A percentile compares a stretch with the other conserved stretches of the same genome.
phyloP scores from a whole-genome alignment of 2,797 vertebrate genomes.

The Hyperoplus lanceolatus region DNA sequence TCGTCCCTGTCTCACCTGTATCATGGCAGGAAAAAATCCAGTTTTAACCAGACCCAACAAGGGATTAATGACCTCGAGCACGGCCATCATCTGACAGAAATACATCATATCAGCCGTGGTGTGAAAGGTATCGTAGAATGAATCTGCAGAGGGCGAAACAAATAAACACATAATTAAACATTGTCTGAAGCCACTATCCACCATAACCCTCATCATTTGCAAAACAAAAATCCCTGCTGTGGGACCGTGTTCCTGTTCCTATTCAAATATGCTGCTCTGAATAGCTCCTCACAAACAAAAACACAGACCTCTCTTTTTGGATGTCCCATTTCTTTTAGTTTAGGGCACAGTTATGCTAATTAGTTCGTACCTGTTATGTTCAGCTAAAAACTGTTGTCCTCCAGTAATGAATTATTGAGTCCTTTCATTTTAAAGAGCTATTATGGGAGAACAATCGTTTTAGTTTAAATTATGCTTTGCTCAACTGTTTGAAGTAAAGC shows the following conservation, averaged over 20 bases:
- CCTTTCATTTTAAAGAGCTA: constrained; percentile 14
- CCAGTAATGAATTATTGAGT: constrained; percentile 6
- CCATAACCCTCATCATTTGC: constrained; percentile 63
- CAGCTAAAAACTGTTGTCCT: neutral
- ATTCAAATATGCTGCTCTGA: constrained; percentile 68
- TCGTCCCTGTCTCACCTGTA: constrained; percentile 83
- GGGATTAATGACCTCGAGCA: constrained; percentile 92
- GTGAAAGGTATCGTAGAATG: constrained; percentile 95
- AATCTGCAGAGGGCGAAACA: constrained; percentile 84
- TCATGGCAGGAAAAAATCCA: constrained; percentile 87
- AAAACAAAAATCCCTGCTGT: constrained; percentile 74
- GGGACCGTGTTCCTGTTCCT: constrained; percentile 46
- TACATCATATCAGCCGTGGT: constrained; percentile 94
- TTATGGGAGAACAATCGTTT: neutral
- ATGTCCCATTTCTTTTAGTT: constrained; percentile 40
- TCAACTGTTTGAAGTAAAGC: neutral
- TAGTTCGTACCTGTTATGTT: constrained; percentile 19
- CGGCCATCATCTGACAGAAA: constrained; percentile 93
- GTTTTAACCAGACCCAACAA: constrained; percentile 89
- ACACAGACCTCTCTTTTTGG: constrained; percentile 7
- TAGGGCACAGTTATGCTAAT: constrained; percentile 7
- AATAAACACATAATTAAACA: constrained; percentile 45
- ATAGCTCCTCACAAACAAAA: constrained; percentile 48
- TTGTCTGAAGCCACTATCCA: constrained; percentile 20
- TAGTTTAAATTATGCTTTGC: constrained; percentile 5